phyloP scores from a whole-genome alignment of 2,113 vertebrate genomes.

The cat (Felis catus) region DNA sequence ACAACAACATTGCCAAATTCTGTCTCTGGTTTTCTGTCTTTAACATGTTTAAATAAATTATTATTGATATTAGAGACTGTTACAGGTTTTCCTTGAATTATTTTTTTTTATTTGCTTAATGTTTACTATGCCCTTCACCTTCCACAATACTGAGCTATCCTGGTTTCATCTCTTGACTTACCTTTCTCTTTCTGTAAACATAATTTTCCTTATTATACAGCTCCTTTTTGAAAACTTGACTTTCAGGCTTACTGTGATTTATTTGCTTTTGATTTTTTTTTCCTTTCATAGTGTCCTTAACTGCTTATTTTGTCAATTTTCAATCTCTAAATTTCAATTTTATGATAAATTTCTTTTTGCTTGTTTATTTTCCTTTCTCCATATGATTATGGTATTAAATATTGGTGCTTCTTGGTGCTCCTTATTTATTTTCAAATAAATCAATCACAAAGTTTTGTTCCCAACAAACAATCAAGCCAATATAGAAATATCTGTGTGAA shows the following conservation, averaged over 20 bases:
- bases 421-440: neutral
- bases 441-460: neutral
- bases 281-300: neutral
- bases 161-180: neutral
- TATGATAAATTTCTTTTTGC: neutral
- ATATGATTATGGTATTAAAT: neutral
- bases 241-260: neutral
- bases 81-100: neutral
- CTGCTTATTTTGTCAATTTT: conserved; percentile 10
- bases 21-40: neutral
- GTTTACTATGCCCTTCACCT: neutral
- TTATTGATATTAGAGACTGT: neutral
- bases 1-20: neutral
- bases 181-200: neutral
- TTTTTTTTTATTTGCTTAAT: neutral
- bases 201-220: neutral
- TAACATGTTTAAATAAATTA: neutral
- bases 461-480: neutral
- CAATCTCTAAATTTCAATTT: neutral
- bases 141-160: neutral
- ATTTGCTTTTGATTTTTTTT: neutral
- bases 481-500: neutral
- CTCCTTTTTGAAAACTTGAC: neutral
- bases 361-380: neutral
- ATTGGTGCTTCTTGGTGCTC: neutral